Evolutionary conservation across 2,888 invertebrate genomes (phyloP), one percentile per base, ranked within the genome.

Genomic region (Cryptocheilus praepositus): DNA sequence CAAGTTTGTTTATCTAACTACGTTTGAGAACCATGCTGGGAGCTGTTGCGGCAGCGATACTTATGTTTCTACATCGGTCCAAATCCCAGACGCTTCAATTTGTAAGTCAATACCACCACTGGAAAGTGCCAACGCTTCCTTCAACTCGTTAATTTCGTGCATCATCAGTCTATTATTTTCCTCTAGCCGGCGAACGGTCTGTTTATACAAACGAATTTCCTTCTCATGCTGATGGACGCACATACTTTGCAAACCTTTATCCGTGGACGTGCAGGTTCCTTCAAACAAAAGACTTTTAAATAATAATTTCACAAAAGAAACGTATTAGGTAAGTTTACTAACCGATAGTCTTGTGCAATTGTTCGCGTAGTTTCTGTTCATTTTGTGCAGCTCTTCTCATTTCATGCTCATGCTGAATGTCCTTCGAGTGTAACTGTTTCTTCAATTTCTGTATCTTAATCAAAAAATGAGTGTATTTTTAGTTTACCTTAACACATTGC

Each of bases 321-420:
- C 15, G 25, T 51, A n/a, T 36, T 5, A 36, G 2, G 13, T 36
- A 11, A 7, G 7, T 36, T 3, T 43, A 71, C 76, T 53, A 53
- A 83, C 83, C 83, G 21, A 73, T 64, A 51, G 81, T 84, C 13
- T 36, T 36, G 53, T 79, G 73, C 52, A 83, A 70, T 49, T 81
- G 83, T 28, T 81, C 79, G 1, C 76, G 76, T 15, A 81, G 74
- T 59, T 82, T 83, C 18, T 81, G 70, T 11, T 73, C 76, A 58
- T 54, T 79, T 43, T 75, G 79, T 46, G 74, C 76, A 51, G 80
- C 66, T 36, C 83, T 76, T 46, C 79, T 78, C 19, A 83, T n/a
- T 64, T 83, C 80, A 46, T 83, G 83, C 11, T 80, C 72, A 56
- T 83, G 83, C 63, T 83, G 83, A 64, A 61, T 66, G 15, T 84